Base-by-base conservation (phyloP, 2,888 invertebrate species). In the Stenodema calcarata region DNA sequence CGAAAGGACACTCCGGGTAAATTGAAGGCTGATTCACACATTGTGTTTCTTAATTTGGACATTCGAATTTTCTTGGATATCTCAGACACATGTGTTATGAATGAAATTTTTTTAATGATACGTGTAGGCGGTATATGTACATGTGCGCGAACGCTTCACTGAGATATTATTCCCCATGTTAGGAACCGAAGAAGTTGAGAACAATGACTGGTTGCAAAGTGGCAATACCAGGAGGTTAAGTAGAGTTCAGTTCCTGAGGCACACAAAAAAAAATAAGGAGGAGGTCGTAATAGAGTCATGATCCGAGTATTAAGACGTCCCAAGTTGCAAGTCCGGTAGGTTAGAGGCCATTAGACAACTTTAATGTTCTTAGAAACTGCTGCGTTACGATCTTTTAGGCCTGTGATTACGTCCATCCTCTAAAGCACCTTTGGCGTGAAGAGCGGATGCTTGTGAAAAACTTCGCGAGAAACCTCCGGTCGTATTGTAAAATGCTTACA, bases 291-390 rank as follows among this genome's bases (percentile, higher is more conserved):
- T 80, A 80, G 80, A 80, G 78, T 78, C 78, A 78, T 78, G 78
- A 78, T 78, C 42, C 23, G 78, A 18, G 47, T 78, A 80, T 80
- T 80, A 50, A 80, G 80, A 80, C 80, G 80, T 80, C 54, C n/a
- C 80, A 54, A 54, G 47, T 50, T 16, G 41, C n/a, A 73, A 73
- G 73, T 41, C 73, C 73, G 16, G 41, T 1, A 73, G 73, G 73
- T 80, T 50, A 41, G 69, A 35, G 70, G 82, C 82, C 82, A 82
- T 82, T 82, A 82, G 82, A 82, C 69, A 62, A 82, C 62, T 82
- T 82, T 82, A 82, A 82, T 82, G 82, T 62, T 69, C 82, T 82
- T 62, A 27, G 82, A 62, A 82, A 82, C 82, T 82, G 82, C 82
- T 69, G 28, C 82, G 70, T 82, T 82, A 82, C 82, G 82, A 82